These are phyloP conservation scores for Emydocephalus ijimae DNA, from an alignment of 2,113 vertebrate genomes.

Conservation along the genomic window DNA sequence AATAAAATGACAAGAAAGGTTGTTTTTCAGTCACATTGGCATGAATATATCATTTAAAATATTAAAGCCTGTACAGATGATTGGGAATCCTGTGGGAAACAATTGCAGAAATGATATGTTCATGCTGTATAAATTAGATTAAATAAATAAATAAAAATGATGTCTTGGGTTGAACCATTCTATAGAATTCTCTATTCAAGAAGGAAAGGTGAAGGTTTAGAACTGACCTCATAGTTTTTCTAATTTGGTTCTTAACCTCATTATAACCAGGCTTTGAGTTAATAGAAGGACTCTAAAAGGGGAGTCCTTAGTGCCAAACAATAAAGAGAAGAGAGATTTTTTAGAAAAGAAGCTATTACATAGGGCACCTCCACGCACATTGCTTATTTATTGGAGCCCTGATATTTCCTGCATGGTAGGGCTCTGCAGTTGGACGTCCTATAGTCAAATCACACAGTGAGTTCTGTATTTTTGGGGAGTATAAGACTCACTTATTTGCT, in stretches of 20 bases:
- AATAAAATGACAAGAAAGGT: background rate
- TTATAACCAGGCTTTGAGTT: background rate
- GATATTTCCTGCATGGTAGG: background rate
- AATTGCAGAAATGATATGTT: background rate
- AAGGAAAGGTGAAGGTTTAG: background rate
- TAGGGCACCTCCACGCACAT: background rate
- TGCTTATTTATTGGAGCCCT: background rate
- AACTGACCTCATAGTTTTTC: background rate
- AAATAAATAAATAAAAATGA: background rate
- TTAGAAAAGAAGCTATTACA: background rate
- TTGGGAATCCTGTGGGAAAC: background rate
- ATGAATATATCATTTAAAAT: background rate
- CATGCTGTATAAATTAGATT: background rate
- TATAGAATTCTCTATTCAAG: background rate
- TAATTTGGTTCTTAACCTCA: background rate
- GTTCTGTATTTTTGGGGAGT: no score
- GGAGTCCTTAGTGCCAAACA: background rate
- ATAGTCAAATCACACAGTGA: background rate
- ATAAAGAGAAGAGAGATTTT: background rate
- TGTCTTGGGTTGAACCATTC: background rate
- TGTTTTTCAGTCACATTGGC: background rate
- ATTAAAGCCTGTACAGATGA: background rate
- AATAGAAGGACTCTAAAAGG: background rate
- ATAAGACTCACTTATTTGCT: no score
- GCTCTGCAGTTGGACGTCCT: background rate